Evolutionary conservation across 2,888 invertebrate species (phyloP).

Genomic region (Ecdyonurus torrentis): DNA sequence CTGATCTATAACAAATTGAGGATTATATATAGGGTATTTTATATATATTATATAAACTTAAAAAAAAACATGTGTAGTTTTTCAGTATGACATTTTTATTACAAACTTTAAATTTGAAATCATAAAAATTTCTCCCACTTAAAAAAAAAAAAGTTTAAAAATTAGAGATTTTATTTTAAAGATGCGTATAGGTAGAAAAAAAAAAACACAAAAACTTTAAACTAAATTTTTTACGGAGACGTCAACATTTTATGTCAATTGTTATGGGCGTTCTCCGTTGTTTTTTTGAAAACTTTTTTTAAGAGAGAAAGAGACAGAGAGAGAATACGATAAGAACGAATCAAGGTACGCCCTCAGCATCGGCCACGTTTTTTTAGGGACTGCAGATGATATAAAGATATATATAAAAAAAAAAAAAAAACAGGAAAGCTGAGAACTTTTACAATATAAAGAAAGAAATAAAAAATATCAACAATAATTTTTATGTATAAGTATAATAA

Average conservation of each 20-base stretch:
- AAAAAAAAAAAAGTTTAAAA: not conserved
- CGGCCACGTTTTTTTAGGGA: no score
- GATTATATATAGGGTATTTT: no score
- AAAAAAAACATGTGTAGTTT: not conserved
- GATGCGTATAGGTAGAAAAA: not conserved
- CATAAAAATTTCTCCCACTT: not conserved
- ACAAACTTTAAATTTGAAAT: not conserved
- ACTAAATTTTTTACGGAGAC: not conserved
- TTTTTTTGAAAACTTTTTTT: no score
- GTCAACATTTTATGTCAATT: conserved; percentile 3
- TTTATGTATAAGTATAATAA: not conserved
- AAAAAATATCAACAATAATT: not conserved
- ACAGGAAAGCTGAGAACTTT: not conserved
- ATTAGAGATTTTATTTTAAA: not conserved
- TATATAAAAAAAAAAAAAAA: not conserved
- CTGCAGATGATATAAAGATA: not conserved
- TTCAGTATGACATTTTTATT: not conserved
- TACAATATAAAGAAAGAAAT: no score
- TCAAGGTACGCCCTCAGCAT: no score
- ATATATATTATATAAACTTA: no score
- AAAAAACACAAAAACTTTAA: not conserved
- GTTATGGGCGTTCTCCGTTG: not conserved
- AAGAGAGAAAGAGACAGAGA: no score
- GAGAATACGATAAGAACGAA: no score
- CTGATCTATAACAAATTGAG: no score